phyloP scores from a whole-genome alignment of 2,797 vertebrate genomes.

The Lutjanus campechanus region DNA sequence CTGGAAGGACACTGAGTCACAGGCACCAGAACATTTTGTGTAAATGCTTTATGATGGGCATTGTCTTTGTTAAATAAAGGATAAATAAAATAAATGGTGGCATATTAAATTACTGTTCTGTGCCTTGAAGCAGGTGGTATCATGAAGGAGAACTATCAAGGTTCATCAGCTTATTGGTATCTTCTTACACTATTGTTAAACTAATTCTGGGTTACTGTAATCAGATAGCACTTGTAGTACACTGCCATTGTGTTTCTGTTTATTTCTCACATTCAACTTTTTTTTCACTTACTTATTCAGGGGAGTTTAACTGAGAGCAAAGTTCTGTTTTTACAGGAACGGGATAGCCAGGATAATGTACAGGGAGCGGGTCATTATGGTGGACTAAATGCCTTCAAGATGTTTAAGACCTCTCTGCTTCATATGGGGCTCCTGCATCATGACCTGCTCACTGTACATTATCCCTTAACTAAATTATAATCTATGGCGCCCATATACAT shows the following conservation, averaged over 20 bases:
- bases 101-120: not conserved
- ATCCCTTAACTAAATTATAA: no score
- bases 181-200: not conserved
- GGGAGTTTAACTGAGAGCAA: no score
- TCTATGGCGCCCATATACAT: not conserved
- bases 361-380: no score
- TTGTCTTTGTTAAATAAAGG: not conserved
- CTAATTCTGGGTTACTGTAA: not conserved
- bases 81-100: not conserved
- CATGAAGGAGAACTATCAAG: not conserved
- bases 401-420: no score
- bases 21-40: no score
- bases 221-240: not conserved
- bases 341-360: no score
- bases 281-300: no score
- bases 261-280: not conserved
- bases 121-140: not conserved
- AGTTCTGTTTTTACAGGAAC: no score
- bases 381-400: no score
- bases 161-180: conserved; percentile 6
- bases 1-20: not conserved
- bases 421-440: no score
- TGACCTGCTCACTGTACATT: no score
- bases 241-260: not conserved
- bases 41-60: not conserved